Evolutionary conservation across 2,888 invertebrate species (phyloP).

Genomic region (Anaspis maculata): DNA sequence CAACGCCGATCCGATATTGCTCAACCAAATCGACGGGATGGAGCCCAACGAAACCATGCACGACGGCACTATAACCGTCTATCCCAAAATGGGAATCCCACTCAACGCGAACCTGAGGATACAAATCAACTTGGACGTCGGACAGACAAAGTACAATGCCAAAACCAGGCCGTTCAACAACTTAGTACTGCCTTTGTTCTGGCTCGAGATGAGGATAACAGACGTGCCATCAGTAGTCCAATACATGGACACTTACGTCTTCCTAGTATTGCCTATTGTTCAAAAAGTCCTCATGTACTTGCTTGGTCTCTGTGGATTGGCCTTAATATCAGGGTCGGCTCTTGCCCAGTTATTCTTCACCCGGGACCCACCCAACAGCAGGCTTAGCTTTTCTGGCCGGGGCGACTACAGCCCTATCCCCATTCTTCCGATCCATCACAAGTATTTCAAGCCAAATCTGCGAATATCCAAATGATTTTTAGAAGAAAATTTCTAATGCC

Average conservation of each 20-base stretch:
- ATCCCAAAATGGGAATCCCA: constrained; percentile 65
- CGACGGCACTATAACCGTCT: constrained; percentile 53
- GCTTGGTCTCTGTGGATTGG: constrained; percentile 29
- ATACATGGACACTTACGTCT: constrained; percentile 23
- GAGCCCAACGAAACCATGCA: constrained; percentile 51
- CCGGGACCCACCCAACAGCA: constrained; percentile 15
- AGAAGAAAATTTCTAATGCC: constrained; percentile 8
- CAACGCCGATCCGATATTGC: constrained; percentile 51
- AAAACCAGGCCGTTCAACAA: constrained; percentile 54
- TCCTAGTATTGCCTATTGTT: constrained; percentile 18
- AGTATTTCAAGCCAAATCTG: constrained; percentile 27
- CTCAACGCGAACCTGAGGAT: constrained; percentile 54
- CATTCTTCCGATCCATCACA: constrained; percentile 29
- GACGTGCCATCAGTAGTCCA: constrained; percentile 26
- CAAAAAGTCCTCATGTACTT: constrained; percentile 26
- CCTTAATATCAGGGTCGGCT: constrained; percentile 31
- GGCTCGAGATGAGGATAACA: constrained; percentile 54
- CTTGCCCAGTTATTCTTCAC: constrained; percentile 22
- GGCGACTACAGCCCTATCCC: constrained; percentile 35
- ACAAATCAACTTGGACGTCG: constrained; percentile 65
- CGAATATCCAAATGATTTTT: constrained; percentile 21
- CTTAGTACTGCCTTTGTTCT: constrained; percentile 59
- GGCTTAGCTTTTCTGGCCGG: constrained; percentile 26
- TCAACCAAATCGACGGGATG: constrained; percentile 54
- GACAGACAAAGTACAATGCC: constrained; percentile 52